phyloP scores from a whole-genome alignment of 2,888 invertebrate species.

The Pseudanteris insignis region DNA sequence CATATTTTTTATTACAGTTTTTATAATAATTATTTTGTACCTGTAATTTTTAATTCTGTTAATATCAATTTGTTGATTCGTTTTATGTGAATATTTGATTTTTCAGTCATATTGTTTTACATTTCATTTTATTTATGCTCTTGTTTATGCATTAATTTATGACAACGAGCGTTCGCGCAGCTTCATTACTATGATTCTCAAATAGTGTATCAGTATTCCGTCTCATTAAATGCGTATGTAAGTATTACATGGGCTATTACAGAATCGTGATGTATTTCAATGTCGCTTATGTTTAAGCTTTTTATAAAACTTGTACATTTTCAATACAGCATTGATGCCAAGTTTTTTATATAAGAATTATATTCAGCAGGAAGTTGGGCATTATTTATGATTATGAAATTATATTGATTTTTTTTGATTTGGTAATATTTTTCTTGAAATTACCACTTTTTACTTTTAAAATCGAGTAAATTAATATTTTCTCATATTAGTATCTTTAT shows the following conservation, averaged over 20 bases:
- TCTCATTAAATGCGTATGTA: slow-evolving; percentile 30
- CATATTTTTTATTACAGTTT: too few species aligned
- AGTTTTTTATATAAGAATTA: background rate
- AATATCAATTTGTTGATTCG: too few species aligned
- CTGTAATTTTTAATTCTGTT: too few species aligned
- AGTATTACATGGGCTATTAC: slow-evolving; percentile 28
- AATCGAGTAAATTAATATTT: too few species aligned
- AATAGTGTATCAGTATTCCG: slow-evolving; percentile 60
- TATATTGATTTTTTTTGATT: background rate
- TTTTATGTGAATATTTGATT: too few species aligned
- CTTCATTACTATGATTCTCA: slow-evolving; percentile 52
- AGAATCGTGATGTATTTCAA: slow-evolving; percentile 36
- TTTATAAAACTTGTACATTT: slow-evolving; percentile 43
- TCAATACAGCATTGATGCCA: slow-evolving; percentile 4
- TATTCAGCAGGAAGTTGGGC: slow-evolving; percentile 5
- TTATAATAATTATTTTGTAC: too few species aligned
- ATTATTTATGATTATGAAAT: background rate
- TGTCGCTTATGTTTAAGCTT: slow-evolving; percentile 45
- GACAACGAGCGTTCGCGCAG: slow-evolving; percentile 48
- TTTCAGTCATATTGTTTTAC: too few species aligned
- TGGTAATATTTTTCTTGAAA: background rate
- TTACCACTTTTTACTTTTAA: background rate
- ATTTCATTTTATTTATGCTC: background rate
- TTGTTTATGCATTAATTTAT: background rate
- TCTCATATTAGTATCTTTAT: background rate